Conservation (phyloP, 1,140 invertebrate genomes). For the Mercenaria mercenaria region DNA sequence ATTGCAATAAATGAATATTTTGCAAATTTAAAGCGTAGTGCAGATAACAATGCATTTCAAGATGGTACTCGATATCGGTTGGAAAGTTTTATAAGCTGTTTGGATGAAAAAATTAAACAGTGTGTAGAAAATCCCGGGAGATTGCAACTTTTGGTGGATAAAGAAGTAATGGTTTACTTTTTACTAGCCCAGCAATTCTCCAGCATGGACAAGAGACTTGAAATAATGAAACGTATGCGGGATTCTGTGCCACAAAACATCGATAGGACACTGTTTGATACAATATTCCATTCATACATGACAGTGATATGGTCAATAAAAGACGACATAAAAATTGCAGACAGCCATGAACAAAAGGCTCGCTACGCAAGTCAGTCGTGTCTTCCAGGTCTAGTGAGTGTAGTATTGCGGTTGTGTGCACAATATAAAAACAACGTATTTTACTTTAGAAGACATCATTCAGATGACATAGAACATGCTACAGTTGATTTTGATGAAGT, state of each 20-base stretch:
- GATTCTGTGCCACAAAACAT: neutral
- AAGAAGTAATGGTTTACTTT: neutral
- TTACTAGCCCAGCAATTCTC: neutral
- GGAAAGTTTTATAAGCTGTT: neutral
- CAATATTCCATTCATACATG: neutral
- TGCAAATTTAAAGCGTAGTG: neutral
- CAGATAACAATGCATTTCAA: neutral
- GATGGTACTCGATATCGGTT: neutral
- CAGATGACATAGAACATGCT: neutral
- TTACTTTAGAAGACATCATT: neutral
- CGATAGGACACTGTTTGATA: neutral
- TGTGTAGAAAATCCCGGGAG: neutral
- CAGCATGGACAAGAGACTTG: neutral
- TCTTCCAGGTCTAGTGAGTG: neutral
- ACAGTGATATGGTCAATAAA: slow-evolving; percentile 9
- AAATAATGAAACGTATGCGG: neutral
- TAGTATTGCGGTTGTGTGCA: neutral
- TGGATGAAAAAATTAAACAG: neutral
- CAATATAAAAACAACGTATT: slow-evolving; percentile 14
- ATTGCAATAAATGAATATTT: neutral
- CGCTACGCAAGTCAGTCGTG: neutral
- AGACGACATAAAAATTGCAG: neutral
- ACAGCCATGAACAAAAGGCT: neutral
- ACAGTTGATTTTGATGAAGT: neutral
- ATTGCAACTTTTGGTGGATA: neutral